phyloP scores from a whole-genome alignment of 2,888 invertebrate genomes.

The Heterodera filipjevi region DNA sequence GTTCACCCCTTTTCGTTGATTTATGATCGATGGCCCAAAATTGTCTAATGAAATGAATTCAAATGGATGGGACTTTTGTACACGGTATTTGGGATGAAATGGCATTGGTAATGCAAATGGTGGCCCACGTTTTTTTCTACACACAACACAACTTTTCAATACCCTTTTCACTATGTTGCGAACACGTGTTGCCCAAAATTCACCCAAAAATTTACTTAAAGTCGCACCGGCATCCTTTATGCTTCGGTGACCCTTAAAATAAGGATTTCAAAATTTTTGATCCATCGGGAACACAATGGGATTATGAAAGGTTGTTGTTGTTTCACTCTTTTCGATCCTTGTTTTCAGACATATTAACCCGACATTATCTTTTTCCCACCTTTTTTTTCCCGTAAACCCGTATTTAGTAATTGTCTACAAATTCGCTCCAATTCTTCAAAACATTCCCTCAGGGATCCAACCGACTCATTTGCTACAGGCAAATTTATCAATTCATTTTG shows the following conservation, averaged over 20 bases:
- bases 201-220: slow-evolving; percentile 39
- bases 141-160: slow-evolving; percentile 55
- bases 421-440: no score
- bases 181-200: slow-evolving; percentile 61
- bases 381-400: background rate
- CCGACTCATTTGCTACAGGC: background rate
- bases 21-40: no score
- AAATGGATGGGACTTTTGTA: slow-evolving; percentile 36
- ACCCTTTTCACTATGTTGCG: slow-evolving; percentile 44
- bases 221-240: slow-evolving; percentile 46
- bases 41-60: no score
- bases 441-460: background rate
- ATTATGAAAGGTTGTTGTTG: background rate
- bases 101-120: slow-evolving; percentile 59
- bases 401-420: slow-evolving; percentile 1
- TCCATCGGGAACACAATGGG: background rate
- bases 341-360: background rate
- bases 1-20: slow-evolving; percentile 2
- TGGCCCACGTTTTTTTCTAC: slow-evolving; percentile 49
- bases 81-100: slow-evolving; percentile 60
- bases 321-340: background rate
- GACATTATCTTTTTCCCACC: no score
- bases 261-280: background rate
- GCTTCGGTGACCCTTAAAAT: slow-evolving; percentile 39
- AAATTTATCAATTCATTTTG: background rate